Conservation (phyloP, 2,797 vertebrate species). For the Ispidina picta region DNA sequence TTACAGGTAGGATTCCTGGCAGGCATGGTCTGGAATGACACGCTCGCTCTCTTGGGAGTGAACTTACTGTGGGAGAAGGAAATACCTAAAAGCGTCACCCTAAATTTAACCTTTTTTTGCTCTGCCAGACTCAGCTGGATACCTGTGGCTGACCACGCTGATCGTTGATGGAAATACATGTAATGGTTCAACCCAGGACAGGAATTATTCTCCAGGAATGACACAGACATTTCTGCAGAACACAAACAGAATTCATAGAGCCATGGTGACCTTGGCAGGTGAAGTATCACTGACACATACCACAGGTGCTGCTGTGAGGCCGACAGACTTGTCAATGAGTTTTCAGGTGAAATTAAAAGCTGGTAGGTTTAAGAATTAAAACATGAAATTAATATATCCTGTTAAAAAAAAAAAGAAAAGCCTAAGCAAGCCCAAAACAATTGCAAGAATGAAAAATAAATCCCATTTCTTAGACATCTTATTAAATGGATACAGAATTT, state of each 20-base stretch:
- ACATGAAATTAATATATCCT: not conserved
- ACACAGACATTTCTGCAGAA: not conserved
- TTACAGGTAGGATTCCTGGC: conserved; percentile 70
- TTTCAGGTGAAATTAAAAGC: not conserved
- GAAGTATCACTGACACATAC: not conserved
- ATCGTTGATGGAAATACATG: not conserved
- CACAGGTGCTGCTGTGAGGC: not conserved
- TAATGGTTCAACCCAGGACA: not conserved
- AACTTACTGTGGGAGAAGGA: conserved; percentile 35
- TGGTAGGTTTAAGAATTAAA: conserved; percentile 1
- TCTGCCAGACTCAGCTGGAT: not conserved
- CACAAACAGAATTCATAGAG: not conserved
- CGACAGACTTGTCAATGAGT: not conserved
- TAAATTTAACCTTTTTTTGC: conserved; percentile 35
- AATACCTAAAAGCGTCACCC: conserved; percentile 49
- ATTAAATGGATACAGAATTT: not conserved
- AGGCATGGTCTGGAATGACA: conserved; percentile 49
- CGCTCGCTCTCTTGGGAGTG: conserved; percentile 22
- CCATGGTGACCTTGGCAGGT: not conserved
- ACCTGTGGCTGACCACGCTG: not conserved
- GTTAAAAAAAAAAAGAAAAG: not conserved
- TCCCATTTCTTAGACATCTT: not conserved
- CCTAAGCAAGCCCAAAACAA: not conserved
- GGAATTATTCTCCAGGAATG: not conserved
- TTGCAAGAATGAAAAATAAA: not conserved